Evolutionary conservation across 2,113 vertebrate species (phyloP).

Genomic region (Cynopterus brachyotis): DNA sequence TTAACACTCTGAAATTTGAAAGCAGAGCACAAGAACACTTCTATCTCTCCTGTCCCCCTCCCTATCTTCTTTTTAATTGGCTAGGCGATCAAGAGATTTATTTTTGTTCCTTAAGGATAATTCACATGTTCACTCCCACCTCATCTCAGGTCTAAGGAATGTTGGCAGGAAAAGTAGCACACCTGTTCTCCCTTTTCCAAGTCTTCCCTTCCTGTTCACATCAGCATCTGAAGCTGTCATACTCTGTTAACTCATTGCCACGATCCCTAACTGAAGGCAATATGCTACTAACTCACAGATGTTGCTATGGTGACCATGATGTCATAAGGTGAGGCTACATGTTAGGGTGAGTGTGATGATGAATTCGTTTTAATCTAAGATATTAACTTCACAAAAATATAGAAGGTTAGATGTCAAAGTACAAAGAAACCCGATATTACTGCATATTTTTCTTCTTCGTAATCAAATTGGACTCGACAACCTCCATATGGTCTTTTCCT

Average conservation of each 20-base stretch:
- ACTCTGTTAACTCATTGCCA: constrained; percentile 12
- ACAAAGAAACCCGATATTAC: constrained; percentile 1
- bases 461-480: constrained; percentile 37
- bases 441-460: constrained; percentile 58
- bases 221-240: constrained; percentile 40
- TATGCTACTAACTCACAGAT: not conserved
- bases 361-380: constrained; percentile 21
- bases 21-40: not conserved
- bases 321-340: constrained; percentile 20
- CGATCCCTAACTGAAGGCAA: not conserved
- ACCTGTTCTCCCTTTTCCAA: constrained; percentile 50
- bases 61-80: not conserved
- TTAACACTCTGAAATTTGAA: not conserved
- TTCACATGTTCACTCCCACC: constrained; percentile 28
- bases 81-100: constrained; percentile 8
- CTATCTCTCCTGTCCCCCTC: not conserved
- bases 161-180: constrained; percentile 52
- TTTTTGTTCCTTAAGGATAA: constrained; percentile 46
- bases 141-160: constrained; percentile 60
- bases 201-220: constrained; percentile 20
- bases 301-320: constrained; percentile 59
- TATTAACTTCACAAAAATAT: constrained; percentile 15
- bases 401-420: not conserved
- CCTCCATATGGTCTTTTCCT: constrained; percentile 55
- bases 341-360: not conserved